These are phyloP conservation scores for Sylvilagus floridanus DNA, from an alignment of 2,797 vertebrate genomes.

Conservation along the genomic window DNA sequence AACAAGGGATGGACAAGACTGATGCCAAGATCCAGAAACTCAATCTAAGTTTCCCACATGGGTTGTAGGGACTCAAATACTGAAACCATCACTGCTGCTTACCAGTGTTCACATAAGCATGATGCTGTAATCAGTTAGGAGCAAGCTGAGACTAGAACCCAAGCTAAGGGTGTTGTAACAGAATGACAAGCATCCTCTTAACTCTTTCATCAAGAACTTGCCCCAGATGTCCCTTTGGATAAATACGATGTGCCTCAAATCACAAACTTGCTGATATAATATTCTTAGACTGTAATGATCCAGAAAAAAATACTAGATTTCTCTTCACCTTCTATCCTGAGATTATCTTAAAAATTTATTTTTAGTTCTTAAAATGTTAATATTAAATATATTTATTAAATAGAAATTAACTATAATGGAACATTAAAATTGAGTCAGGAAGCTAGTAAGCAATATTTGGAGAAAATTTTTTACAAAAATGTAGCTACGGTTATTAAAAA, in stretches of 20 bases:
- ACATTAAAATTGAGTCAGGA: neutral
- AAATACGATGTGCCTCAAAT: neutral
- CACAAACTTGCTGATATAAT: neutral
- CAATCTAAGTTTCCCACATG: no score
- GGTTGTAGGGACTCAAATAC: no score
- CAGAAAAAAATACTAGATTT: neutral
- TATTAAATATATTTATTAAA: neutral
- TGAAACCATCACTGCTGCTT: no score
- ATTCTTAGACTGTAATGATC: neutral
- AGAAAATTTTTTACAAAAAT: neutral
- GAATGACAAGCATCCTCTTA: no score
- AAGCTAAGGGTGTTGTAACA: no score
- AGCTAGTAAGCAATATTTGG: neutral
- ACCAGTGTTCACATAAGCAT: no score
- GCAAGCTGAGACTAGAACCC: no score
- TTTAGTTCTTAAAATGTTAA: neutral
- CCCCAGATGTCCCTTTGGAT: neutral
- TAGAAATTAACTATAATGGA: conserved; percentile 13
- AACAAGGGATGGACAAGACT: no score
- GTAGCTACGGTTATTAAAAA: conserved; percentile 8
- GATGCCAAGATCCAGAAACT: no score
- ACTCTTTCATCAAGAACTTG: no score
- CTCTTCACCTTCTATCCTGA: neutral
- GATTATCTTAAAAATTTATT: neutral
- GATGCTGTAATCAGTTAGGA: no score